These are phyloP conservation scores for Melierax canorus DNA, from an alignment of 2,113 vertebrate species.

Conservation along the genomic window DNA sequence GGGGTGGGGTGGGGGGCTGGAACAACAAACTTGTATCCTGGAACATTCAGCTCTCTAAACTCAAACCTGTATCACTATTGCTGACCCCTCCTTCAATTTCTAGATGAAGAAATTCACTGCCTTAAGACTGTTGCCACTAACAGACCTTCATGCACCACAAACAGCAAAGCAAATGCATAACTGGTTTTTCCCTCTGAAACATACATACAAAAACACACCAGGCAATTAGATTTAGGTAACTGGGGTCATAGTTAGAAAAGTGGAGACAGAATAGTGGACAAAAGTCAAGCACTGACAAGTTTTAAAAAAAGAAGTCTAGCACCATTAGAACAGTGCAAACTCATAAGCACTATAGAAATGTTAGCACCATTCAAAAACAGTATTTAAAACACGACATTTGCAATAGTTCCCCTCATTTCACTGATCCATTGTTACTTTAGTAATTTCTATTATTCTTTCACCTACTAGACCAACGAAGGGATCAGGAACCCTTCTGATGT, in stretches of 20 bases:
- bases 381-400: not conserved
- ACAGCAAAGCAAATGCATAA: not conserved
- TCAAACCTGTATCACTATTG: not conserved
- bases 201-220: not conserved
- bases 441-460: not conserved
- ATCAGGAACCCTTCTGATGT: not conserved
- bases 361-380: not conserved
- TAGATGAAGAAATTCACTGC: not conserved
- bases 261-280: fast-evolving
- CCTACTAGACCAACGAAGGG: not conserved
- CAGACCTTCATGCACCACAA: not conserved
- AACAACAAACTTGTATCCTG: not conserved
- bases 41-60: not conserved
- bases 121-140: not conserved
- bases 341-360: not conserved
- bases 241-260: not conserved
- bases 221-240: not conserved
- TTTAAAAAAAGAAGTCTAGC: not conserved
- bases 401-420: not conserved
- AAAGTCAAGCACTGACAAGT: not conserved
- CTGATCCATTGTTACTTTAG: not conserved
- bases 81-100: not conserved
- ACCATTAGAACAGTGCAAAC: not conserved
- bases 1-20: fast-evolving
- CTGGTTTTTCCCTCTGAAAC: not conserved